phyloP scores from a whole-genome alignment of 2,888 invertebrate genomes.

The Lithophane socia region DNA sequence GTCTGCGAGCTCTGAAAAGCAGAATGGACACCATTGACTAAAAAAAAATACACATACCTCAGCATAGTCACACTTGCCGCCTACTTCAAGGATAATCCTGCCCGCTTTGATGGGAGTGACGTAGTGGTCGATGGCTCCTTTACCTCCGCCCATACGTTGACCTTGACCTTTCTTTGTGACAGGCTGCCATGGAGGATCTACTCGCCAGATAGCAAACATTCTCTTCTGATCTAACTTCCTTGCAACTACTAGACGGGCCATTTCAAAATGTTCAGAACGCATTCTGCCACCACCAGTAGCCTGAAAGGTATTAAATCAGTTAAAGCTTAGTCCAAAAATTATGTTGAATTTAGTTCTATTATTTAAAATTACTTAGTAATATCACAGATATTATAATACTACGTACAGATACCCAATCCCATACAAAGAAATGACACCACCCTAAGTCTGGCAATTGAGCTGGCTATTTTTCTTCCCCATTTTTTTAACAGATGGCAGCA shows the following conservation, averaged over 20 bases:
- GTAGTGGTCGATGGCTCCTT: constrained; percentile 98
- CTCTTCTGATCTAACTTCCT: constrained; percentile 94
- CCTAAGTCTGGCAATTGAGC: too few species aligned
- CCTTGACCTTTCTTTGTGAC: constrained; percentile 97
- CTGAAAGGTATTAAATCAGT: constrained; percentile 81
- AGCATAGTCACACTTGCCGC: constrained; percentile 96
- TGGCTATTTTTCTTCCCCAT: too few species aligned
- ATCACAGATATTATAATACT: too few species aligned
- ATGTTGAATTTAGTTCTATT: too few species aligned
- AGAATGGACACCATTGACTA: not conserved
- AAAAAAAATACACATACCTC: constrained; percentile 90
- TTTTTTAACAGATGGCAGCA: too few species aligned
- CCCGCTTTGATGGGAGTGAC: constrained; percentile 97
- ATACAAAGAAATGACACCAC: too few species aligned
- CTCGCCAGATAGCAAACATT: constrained; percentile 98
- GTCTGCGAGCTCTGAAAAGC: not conserved
- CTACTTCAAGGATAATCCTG: constrained; percentile 98
- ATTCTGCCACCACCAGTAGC: constrained; percentile 96
- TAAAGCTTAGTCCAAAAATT: too few species aligned
- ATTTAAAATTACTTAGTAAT: too few species aligned
- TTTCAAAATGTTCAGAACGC: constrained; percentile 95
- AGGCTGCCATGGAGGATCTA: constrained; percentile 99
- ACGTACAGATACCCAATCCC: too few species aligned
- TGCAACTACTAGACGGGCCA: constrained; percentile 95
- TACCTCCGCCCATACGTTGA: constrained; percentile 98